Evolutionary conservation across 2,113 vertebrate genomes (phyloP).

Genomic region (Pandion haliaetus): DNA sequence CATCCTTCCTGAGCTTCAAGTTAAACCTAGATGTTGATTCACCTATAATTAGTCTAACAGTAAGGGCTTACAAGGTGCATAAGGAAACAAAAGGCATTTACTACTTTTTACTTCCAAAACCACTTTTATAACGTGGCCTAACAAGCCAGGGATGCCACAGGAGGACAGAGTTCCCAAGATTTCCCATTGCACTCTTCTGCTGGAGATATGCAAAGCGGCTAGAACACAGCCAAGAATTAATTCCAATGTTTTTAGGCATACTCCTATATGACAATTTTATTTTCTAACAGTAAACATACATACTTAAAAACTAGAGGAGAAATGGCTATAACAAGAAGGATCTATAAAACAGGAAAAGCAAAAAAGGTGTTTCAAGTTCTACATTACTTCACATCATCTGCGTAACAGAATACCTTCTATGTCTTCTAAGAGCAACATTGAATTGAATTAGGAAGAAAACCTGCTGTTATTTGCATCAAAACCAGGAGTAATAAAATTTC

Average conservation of each 20-base stretch:
- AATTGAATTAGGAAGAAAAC: conserved; percentile 33
- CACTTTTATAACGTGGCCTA: background rate
- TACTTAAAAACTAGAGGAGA: background rate
- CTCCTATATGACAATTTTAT: background rate
- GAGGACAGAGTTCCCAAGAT: background rate
- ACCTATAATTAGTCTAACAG: background rate
- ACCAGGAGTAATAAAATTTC: conserved; percentile 14
- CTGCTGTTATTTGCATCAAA: conserved; percentile 51
- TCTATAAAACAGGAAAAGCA: background rate
- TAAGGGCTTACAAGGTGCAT: background rate
- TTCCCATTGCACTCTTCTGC: background rate
- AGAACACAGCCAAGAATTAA: background rate
- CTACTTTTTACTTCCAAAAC: background rate
- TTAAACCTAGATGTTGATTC: background rate
- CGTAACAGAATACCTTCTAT: background rate
- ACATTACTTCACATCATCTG: background rate
- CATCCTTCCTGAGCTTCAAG: background rate
- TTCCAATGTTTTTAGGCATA: background rate
- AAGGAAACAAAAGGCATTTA: background rate
- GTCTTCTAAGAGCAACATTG: background rate
- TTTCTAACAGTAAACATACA: background rate
- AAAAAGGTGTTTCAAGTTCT: background rate
- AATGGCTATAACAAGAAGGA: background rate
- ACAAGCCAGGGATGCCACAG: background rate
- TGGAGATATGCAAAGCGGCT: background rate